Conservation (phyloP, 2,113 vertebrate genomes). For the Puntigrus tetrazona region DNA sequence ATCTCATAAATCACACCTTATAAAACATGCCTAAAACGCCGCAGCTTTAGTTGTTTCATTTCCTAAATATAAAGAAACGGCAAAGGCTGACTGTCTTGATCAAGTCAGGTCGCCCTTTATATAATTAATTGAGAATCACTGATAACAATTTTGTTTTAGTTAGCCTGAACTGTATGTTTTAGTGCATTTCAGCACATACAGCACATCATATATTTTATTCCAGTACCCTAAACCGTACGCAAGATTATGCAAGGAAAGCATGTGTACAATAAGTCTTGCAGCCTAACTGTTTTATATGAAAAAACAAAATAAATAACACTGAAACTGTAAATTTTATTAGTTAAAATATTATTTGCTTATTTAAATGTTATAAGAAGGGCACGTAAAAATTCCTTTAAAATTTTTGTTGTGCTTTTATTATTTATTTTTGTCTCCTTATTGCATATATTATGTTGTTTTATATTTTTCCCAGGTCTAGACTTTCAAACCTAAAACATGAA, state of each 20-base stretch:
- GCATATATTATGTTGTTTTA: background rate
- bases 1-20: background rate
- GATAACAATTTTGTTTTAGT: background rate
- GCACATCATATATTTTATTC: background rate
- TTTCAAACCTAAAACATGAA: background rate
- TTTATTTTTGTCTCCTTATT: background rate
- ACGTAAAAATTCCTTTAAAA: background rate
- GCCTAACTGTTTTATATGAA: background rate
- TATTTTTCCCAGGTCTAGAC: background rate
- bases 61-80: background rate
- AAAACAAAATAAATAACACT: background rate
- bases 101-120: background rate
- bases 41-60: background rate
- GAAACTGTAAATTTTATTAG: background rate
- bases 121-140: background rate
- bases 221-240: background rate
- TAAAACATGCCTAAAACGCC: background rate
- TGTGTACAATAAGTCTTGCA: background rate
- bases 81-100: background rate
- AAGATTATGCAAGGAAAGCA: background rate
- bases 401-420: background rate
- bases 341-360: background rate
- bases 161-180: background rate
- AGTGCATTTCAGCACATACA: background rate
- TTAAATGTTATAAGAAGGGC: background rate